These are phyloP conservation scores for Dasypolia templi DNA, from an alignment of 2,888 invertebrate species.

Conservation along the genomic window DNA sequence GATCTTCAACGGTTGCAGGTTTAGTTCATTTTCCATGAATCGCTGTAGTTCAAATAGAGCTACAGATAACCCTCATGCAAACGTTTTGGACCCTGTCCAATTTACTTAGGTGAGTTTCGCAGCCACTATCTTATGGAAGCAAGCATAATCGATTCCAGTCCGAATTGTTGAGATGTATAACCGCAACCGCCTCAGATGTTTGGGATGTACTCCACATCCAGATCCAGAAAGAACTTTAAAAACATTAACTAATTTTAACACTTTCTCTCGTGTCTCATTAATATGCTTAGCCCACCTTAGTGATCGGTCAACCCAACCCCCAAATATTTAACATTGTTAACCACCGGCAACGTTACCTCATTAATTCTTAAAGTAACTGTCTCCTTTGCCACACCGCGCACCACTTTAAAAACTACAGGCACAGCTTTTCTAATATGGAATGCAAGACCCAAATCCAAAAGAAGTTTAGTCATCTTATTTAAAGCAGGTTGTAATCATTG, in stretches of 20 bases:
- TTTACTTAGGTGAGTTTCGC: too few relatives aligned
- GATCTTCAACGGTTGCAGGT: too few relatives aligned
- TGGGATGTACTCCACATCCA: neutral
- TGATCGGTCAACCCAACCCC: conserved; percentile 2
- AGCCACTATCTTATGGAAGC: too few relatives aligned
- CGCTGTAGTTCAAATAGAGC: too few relatives aligned
- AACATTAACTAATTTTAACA: neutral
- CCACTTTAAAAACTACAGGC: neutral
- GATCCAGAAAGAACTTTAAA: conserved; percentile 4
- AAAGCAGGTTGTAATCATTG: neutral
- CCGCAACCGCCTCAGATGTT: too few relatives aligned
- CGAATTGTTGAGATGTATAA: too few relatives aligned
- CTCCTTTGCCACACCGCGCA: neutral
- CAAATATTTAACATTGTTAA: neutral
- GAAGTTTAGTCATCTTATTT: neutral
- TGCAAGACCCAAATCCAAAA: neutral
- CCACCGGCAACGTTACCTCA: conserved; percentile 3
- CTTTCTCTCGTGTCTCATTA: neutral
- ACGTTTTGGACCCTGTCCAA: too few relatives aligned
- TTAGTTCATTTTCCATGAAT: too few relatives aligned
- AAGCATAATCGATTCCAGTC: too few relatives aligned
- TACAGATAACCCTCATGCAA: too few relatives aligned
- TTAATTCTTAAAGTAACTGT: neutral
- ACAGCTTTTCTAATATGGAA: neutral
- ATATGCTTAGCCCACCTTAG: conserved; percentile 3